Percentiles rank a stretch among this genome's conserved stretches.
Conservation (phyloP, 2,113 vertebrate genomes). For the Notothenia rossii region DNA sequence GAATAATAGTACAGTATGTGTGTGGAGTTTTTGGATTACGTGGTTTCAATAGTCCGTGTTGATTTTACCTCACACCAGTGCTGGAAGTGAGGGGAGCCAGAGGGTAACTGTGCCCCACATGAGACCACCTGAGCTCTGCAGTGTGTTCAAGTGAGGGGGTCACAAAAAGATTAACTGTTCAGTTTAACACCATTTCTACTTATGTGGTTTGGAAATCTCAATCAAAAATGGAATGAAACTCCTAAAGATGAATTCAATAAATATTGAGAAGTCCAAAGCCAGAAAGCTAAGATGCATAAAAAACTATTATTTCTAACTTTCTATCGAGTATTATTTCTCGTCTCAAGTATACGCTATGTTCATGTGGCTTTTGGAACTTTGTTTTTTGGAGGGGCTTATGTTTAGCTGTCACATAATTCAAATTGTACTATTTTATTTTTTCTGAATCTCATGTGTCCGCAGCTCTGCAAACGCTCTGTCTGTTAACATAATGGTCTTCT, state of each 20-base stretch:
- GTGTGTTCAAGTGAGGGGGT: background rate
- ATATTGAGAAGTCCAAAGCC: background rate
- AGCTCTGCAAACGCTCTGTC: too few species aligned
- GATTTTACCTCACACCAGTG: conserved; percentile 16
- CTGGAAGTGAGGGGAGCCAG: background rate
- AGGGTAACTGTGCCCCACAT: conserved; percentile 1
- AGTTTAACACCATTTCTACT: background rate
- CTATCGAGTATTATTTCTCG: too few species aligned
- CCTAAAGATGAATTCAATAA: background rate
- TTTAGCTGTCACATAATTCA: background rate
- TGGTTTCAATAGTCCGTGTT: background rate
- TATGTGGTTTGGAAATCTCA: background rate
- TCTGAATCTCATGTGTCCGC: too few species aligned
- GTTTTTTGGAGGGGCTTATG: background rate
- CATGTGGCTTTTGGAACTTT: too few species aligned
- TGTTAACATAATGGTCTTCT: too few species aligned
- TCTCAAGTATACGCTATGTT: too few species aligned
- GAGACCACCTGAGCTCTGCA: conserved; percentile 14
- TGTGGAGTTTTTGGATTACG: background rate
- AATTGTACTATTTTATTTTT: too few species aligned
- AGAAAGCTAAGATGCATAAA: background rate
- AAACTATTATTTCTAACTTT: background rate
- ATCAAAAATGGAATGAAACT: background rate
- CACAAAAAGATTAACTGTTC: background rate
- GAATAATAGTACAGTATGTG: background rate